These are phyloP conservation scores for Condylostylus longicornis DNA, from an alignment of 1,140 invertebrate species.

Conservation along the genomic window DNA sequence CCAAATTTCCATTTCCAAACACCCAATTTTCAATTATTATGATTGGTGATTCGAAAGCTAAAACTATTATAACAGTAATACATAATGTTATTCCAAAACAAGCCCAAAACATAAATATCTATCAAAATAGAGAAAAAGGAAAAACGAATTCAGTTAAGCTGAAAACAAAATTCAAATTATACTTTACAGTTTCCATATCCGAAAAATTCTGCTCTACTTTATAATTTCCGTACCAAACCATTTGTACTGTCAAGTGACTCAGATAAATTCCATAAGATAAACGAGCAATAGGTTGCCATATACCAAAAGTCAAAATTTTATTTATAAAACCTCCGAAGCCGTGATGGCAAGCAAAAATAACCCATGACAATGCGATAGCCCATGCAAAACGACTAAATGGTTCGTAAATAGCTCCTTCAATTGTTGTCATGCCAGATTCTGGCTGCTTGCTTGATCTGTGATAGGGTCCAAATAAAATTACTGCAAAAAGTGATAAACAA, in stretches of 20 bases:
- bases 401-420: conserved; percentile 40
- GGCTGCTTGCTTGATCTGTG: conserved; percentile 13
- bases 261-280: conserved; percentile 35
- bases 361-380: conserved; percentile 41
- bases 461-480: conserved; percentile 11
- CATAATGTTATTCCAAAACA: too few species aligned
- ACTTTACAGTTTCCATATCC: too few species aligned
- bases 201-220: too few species aligned
- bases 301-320: conserved; percentile 27
- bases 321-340: conserved; percentile 42
- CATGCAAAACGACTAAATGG: conserved; percentile 41
- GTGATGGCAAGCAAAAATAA: conserved; percentile 44
- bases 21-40: too few species aligned
- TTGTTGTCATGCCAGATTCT: conserved; percentile 16
- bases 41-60: too few species aligned
- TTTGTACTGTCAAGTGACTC: conserved; percentile 20
- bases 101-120: too few species aligned
- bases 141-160: too few species aligned
- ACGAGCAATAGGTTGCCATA: conserved; percentile 32
- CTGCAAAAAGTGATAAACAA: conserved; percentile 10
- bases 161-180: too few species aligned
- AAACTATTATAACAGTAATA: too few species aligned
- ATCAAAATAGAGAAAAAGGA: too few species aligned
- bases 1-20: too few species aligned
- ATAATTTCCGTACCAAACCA: too few species aligned